phyloP scores from a whole-genome alignment of 2,888 invertebrate genomes.

The Parnassius orleans region DNA sequence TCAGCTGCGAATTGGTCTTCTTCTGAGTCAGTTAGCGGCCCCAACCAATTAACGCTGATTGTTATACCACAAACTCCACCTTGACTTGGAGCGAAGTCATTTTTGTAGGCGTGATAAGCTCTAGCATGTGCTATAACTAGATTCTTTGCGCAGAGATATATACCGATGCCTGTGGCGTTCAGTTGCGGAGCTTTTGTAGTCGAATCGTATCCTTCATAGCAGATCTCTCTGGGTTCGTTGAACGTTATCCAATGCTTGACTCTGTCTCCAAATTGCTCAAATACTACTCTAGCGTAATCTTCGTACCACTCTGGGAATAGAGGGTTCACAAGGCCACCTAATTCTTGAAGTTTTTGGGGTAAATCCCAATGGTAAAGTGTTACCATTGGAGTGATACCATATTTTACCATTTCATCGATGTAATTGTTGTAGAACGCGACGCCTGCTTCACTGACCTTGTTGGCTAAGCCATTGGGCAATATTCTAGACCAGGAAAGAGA shows the following conservation, averaged over 20 bases:
- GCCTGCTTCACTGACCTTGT: too few relatives aligned
- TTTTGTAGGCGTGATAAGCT: too few relatives aligned
- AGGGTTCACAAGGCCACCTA: constrained; percentile 76
- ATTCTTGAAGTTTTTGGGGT: constrained; percentile 73
- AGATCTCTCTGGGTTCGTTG: constrained; percentile 76
- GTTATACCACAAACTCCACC: constrained; percentile 39
- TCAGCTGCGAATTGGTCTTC: constrained; percentile 56
- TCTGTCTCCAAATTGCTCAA: constrained; percentile 28
- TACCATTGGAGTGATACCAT: too few relatives aligned
- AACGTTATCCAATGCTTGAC: constrained; percentile 81
- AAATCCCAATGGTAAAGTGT: too few relatives aligned
- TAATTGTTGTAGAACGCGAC: too few relatives aligned
- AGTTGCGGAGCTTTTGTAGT: too few relatives aligned
- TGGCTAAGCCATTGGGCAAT: too few relatives aligned
- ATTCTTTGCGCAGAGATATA: too few relatives aligned
- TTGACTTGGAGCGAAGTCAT: too few relatives aligned
- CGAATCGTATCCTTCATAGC: constrained; percentile 31
- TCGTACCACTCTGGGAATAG: constrained; percentile 68
- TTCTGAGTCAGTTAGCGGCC: constrained; percentile 51
- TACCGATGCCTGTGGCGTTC: too few relatives aligned
- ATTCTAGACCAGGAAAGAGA: constrained; percentile 83
- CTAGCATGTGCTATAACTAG: too few relatives aligned
- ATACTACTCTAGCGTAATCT: constrained; percentile 43
- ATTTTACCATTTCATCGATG: too few relatives aligned
- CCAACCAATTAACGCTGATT: constrained; percentile 43